These are phyloP conservation scores for Mola mola DNA, from an alignment of 2,113 vertebrate genomes.

Conservation along the genomic window DNA sequence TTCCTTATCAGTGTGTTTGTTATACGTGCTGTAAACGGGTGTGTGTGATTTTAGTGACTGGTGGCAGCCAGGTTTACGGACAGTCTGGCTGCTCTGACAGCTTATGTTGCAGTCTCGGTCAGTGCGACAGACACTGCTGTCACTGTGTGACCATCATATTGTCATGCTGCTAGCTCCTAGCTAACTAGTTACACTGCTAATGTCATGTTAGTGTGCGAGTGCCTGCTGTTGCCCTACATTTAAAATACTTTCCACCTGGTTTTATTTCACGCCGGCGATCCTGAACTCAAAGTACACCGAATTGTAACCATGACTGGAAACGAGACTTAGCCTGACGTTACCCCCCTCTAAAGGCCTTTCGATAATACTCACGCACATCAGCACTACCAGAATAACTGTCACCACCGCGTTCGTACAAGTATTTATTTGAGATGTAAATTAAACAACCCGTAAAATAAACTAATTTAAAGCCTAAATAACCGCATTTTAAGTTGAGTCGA, in stretches of 20 bases:
- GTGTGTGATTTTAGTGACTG: too few relatives aligned
- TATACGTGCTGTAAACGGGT: too few relatives aligned
- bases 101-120: conserved; percentile 8
- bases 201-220: too few relatives aligned
- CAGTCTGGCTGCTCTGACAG: conserved; percentile 1
- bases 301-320: too few relatives aligned
- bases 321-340: conserved; percentile 25
- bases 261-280: conserved; percentile 1
- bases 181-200: conserved; percentile 43
- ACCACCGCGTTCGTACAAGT: conserved; percentile 15
- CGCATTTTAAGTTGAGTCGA: conserved; percentile 5
- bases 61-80: conserved; percentile 1
- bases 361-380: conserved; percentile 52
- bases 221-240: neutral
- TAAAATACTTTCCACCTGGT: neutral
- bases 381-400: conserved; percentile 25
- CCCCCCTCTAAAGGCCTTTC: conserved; percentile 71
- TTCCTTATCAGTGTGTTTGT: too few relatives aligned
- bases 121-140: conserved; percentile 15
- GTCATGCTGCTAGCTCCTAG: conserved; percentile 41
- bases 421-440: conserved; percentile 10
- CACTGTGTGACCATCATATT: conserved; percentile 1
- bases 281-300: too few relatives aligned
- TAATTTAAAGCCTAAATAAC: neutral
- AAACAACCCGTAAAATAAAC: neutral